Conservation (phyloP, 2,113 vertebrate genomes). For the Hemichromis elongatus region DNA sequence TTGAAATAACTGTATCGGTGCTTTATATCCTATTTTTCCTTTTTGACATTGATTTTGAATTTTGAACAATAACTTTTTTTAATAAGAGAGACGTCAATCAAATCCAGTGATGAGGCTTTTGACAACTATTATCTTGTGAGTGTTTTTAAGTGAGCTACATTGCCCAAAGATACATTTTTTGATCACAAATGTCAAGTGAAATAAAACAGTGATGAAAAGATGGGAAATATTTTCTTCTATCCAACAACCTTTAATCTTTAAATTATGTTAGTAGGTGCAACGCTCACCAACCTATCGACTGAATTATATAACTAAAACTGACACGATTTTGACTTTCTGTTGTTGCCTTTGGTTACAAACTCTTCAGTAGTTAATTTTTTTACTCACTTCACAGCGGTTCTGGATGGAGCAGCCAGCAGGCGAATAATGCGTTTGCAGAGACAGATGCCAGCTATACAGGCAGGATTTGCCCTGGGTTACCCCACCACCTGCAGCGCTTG, state of each 20-base stretch:
- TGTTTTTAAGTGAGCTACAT: not conserved
- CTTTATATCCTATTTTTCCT: too few relatives aligned
- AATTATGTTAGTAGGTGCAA: not conserved
- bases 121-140: not conserved
- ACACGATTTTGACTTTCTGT: not conserved
- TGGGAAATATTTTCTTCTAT: not conserved
- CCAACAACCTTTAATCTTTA: not conserved
- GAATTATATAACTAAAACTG: not conserved
- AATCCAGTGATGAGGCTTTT: not conserved
- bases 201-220: not conserved
- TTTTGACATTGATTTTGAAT: too few relatives aligned
- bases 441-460: slow-evolving; percentile 14
- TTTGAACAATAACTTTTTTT: not conserved
- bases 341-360: not conserved
- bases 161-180: not conserved
- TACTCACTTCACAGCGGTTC: not conserved
- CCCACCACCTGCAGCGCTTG: slow-evolving; percentile 18
- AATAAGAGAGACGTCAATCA: not conserved
- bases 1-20: too few relatives aligned
- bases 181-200: not conserved
- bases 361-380: not conserved
- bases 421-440: not conserved
- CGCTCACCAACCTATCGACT: not conserved
- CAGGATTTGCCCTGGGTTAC: slow-evolving; percentile 26
- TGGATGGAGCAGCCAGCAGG: not conserved